phyloP scores from a whole-genome alignment of 2,888 invertebrate species.

The Amphipoea lucens region DNA sequence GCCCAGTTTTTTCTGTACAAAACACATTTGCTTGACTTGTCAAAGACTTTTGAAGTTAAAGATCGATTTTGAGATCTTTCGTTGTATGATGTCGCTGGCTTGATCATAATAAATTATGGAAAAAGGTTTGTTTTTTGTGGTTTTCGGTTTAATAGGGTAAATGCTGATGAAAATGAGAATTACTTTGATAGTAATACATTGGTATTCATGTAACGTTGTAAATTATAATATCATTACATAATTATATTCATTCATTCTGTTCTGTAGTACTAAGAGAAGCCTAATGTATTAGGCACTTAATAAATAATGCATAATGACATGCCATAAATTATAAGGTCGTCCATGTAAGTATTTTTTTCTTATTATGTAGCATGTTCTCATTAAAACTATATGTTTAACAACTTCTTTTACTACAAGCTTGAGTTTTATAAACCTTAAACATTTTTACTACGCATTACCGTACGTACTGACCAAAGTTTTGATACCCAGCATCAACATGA shows the following conservation, averaged over 20 bases:
- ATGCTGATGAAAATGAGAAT: not conserved
- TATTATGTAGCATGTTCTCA: constrained; percentile 26
- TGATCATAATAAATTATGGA: constrained; percentile 20
- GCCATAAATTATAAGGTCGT: not conserved
- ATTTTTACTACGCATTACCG: constrained; percentile 24
- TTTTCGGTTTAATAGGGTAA: not conserved
- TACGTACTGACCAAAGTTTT: constrained; percentile 44
- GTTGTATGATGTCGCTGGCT: constrained; percentile 13
- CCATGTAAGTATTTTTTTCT: not conserved
- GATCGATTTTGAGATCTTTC: constrained; percentile 38
- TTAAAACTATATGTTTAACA: constrained; percentile 34
- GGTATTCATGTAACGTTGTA: not conserved
- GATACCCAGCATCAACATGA: constrained; percentile 36
- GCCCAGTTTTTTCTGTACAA: constrained; percentile 53
- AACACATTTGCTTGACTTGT: constrained; percentile 63
- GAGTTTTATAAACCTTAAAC: constrained; percentile 7
- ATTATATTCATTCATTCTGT: not conserved
- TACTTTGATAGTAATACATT: not conserved
- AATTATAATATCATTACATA: not conserved
- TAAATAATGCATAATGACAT: not conserved
- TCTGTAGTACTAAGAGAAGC: not conserved
- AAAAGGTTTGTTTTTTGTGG: constrained; percentile 3
- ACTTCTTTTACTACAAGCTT: constrained; percentile 13
- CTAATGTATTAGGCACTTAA: constrained; percentile 1
- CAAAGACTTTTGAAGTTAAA: constrained; percentile 56